A percentile compares a stretch with the other conserved stretches of the same genome.
Evolutionary conservation across 2,888 invertebrate genomes (phyloP).

Genomic region (Drepana falcataria): DNA sequence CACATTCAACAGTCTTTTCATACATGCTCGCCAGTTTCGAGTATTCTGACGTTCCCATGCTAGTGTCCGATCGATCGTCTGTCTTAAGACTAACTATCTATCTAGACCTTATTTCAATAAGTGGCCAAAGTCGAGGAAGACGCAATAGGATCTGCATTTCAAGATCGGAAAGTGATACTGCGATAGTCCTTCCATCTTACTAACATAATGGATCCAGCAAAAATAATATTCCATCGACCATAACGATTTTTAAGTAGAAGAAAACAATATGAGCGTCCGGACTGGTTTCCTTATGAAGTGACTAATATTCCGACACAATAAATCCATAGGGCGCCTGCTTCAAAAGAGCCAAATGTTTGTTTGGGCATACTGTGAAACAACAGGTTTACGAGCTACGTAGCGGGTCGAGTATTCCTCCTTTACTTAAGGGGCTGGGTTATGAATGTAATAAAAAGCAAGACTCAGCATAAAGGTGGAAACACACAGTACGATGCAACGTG

Average conservation of each 20-base stretch:
- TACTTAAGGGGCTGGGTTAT: constrained; percentile 31
- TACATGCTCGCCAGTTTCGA: too few relatives aligned
- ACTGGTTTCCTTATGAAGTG: constrained; percentile 19
- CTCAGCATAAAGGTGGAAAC: neutral
- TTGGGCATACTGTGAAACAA: constrained; percentile 32
- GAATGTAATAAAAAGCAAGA: constrained; percentile 32
- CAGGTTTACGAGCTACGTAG: constrained; percentile 32
- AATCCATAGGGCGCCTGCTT: constrained; percentile 30
- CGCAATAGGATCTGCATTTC: too few relatives aligned
- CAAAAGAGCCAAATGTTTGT: constrained; percentile 21
- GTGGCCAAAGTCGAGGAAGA: too few relatives aligned
- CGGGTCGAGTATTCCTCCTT: constrained; percentile 7
- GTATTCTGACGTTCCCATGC: too few relatives aligned
- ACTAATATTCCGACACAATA: constrained; percentile 29
- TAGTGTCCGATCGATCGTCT: too few relatives aligned
- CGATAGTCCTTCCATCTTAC: too few relatives aligned
- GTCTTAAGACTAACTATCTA: too few relatives aligned
- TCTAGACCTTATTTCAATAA: too few relatives aligned
- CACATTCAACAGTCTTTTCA: too few relatives aligned
- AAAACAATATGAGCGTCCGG: constrained; percentile 17
- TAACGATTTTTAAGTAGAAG: neutral
- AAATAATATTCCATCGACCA: neutral
- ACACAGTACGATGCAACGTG: neutral
- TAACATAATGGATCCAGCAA: too few relatives aligned
- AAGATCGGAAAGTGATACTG: too few relatives aligned